Evolutionary conservation across 1,140 invertebrate species (phyloP).

Genomic region (Hycleus cichorii): DNA sequence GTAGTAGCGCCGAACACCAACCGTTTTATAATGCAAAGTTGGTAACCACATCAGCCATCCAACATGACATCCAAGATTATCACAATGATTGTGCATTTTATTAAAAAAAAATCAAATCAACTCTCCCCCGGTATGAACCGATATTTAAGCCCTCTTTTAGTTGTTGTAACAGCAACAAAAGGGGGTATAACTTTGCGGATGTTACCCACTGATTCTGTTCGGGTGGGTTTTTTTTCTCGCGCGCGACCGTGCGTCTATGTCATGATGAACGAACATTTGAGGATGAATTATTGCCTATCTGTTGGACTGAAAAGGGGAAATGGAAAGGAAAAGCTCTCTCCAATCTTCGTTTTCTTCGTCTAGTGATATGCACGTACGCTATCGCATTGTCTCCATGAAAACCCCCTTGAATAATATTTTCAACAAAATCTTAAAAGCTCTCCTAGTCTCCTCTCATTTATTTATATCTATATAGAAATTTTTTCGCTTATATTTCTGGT

Average conservation of each 20-base stretch:
- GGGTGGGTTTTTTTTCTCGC: conserved; percentile 21
- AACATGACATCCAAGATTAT: not conserved
- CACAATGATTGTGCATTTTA: too few relatives aligned
- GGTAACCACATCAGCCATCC: conserved; percentile 1
- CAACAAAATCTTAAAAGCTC: conserved; percentile 16
- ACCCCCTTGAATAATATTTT: conserved; percentile 17
- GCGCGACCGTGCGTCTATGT: conserved; percentile 18
- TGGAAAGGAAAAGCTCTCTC: conserved; percentile 32
- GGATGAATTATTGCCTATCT: conserved; percentile 36
- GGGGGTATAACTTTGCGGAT: too few relatives aligned
- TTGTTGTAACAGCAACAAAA: too few relatives aligned
- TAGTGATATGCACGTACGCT: conserved; percentile 3
- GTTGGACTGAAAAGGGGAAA: conserved; percentile 32
- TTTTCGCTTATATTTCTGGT: too few relatives aligned
- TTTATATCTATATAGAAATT: not conserved
- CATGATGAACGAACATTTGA: conserved; percentile 19
- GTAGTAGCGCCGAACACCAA: not conserved
- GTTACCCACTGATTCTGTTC: conserved; percentile 16
- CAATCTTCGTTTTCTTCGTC: conserved; percentile 16
- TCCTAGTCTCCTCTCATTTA: conserved; percentile 7
- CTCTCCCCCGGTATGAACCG: too few relatives aligned
- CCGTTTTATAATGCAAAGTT: conserved; percentile 17
- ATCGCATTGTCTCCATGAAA: conserved; percentile 4
- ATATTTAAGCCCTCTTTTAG: too few relatives aligned
- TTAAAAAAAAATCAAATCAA: too few relatives aligned